phyloP scores from a whole-genome alignment of 2,888 invertebrate genomes.

The Lithophane leautieri region DNA sequence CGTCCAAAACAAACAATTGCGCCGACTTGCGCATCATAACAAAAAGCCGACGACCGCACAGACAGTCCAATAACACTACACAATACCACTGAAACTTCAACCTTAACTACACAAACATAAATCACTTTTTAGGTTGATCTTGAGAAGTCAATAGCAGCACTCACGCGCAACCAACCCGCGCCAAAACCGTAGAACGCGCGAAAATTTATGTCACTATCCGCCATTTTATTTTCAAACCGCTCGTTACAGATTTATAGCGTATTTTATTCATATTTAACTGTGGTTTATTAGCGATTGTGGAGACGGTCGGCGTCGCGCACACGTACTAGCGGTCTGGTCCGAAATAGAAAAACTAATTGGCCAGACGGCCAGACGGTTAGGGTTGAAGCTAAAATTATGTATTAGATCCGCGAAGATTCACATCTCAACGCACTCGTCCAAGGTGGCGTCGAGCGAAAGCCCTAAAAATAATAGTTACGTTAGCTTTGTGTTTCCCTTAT shows the following conservation, averaged over 20 bases:
- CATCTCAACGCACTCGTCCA: conserved; percentile 67
- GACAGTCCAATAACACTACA: conserved; percentile 64
- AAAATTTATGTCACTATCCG: conserved; percentile 67
- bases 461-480: conserved; percentile 70
- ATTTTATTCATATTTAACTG: conserved; percentile 75
- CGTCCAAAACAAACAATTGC: conserved; percentile 71
- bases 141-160: conserved; percentile 25
- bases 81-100: conserved; percentile 60
- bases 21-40: conserved; percentile 70
- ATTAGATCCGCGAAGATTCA: conserved; percentile 74
- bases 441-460: conserved; percentile 63
- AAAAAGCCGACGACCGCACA: conserved; percentile 63
- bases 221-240: conserved; percentile 67
- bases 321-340: conserved; percentile 76
- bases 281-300: conserved; percentile 66
- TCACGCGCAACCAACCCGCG: conserved; percentile 45
- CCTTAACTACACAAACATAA: conserved; percentile 54
- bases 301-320: conserved; percentile 73
- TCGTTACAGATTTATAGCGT: conserved; percentile 71
- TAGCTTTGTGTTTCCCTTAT: conserved; percentile 46
- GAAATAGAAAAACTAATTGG: conserved; percentile 87
- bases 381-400: conserved; percentile 83
- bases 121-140: conserved; percentile 61
- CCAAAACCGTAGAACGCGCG: conserved; percentile 57
- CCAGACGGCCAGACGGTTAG: conserved; percentile 84